Base-by-base conservation (phyloP, 2,797 vertebrate species). In the Chloroceryle inda region DNA sequence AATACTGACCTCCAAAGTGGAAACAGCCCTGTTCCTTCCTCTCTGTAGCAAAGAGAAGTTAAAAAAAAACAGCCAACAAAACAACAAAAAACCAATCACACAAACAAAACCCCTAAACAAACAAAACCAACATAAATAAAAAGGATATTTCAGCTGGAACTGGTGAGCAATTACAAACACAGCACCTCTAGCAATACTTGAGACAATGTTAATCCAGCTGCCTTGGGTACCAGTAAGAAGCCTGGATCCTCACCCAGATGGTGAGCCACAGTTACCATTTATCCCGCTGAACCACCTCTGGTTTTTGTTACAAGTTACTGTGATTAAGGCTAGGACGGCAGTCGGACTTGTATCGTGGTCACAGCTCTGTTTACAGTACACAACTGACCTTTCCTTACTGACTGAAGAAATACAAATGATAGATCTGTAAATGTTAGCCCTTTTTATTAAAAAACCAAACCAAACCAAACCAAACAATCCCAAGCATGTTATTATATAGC, bases 331-430 rank as follows among this genome's bases (percentile, higher is more conserved):
- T 44, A 22, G 52, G 63, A 79, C 2, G 3, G 63, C 9, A 1
- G 73, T 44, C 68, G 63, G 55, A 82, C 84, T 87, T 64, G 62
- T 73, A 76, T 47, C 55, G 62, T 1, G 11, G 40, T 59, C 13
- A 8, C 67, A 91, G 55, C 31, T 73, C 84, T 92, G 78, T 89
- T 85, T 89, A 89, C 84, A 89, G 75, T 63, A 87, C 37, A 66
- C 68, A 56, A 56, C 20, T 96, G 91, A 94, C 92, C 81, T 91
- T 80, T 96, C 55, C 68, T 89, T 77, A 52, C 80, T 66, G 85
- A 85, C 79, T 74, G 56, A 33, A 59, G 76, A 71, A 85, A 77
- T 33, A 33, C 40, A 56, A 94, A 83, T 77, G 89, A 94, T 44
- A 8, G 15, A 67, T 40, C 68, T 88, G 68, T 85, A 93, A 92